Evolutionary conservation across 1,140 invertebrate species (phyloP).

Genomic region (Oreohelix idahoensis): DNA sequence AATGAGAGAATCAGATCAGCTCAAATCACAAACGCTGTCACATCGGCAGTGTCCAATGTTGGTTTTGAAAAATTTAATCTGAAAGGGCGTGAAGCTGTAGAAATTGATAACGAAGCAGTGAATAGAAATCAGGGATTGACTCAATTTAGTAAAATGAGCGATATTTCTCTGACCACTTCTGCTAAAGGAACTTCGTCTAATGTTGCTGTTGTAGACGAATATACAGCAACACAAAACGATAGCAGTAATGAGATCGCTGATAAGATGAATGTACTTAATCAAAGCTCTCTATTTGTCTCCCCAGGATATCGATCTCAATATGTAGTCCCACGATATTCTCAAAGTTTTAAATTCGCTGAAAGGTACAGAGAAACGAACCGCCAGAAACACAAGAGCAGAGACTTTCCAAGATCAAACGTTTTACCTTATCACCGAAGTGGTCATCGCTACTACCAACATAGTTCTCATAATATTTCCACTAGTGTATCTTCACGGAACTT

Average conservation of each 20-base stretch:
- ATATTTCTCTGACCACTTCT: no score
- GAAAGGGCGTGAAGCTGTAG: no score
- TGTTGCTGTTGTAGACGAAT: neutral
- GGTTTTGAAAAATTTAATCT: no score
- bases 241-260: neutral
- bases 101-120: no score
- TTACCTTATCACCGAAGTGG: neutral
- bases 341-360: slow-evolving; percentile 46
- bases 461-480: neutral
- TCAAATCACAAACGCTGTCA: no score
- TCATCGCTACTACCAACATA: neutral
- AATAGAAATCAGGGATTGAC: no score
- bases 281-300: neutral
- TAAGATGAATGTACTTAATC: neutral
- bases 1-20: no score
- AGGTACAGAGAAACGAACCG: neutral
- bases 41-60: no score
- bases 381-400: no score
- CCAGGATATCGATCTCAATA: neutral
- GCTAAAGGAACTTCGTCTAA: no score
- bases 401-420: neutral
- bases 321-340: slow-evolving; percentile 40
- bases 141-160: no score
- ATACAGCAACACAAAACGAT: neutral
- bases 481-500: no score